Evolutionary conservation across 2,113 vertebrate species (phyloP), one percentile per base, ranked within the genome.

Genomic region (Entosphenus tridentatus): DNA sequence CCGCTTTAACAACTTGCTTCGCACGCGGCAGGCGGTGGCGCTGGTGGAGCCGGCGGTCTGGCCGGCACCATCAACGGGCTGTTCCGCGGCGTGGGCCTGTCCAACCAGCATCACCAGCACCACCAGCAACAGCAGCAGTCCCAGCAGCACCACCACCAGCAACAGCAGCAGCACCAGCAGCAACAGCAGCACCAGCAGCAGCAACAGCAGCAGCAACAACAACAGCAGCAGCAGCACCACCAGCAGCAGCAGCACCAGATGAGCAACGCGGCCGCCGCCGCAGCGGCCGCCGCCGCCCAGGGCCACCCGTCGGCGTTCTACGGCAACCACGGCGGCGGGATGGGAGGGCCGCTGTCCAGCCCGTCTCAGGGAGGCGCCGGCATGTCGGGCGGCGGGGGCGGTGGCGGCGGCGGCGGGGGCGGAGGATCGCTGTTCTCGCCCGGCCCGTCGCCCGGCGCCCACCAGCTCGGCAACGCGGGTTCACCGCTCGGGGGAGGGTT

Each of bases 21-120:
- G 82, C 82, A 86, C 69, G 86, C 86, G 68, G 87, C 88, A 18
- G 90, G 85, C 69, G 88, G 88, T 74, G 89, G 88, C 70, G 85
- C 86, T 74, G 85, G 86, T 76, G 87, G 87, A 21, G 84, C 85
- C 70, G 92, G 81, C 81, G 91, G 80, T 78, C 84, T 97, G 74
- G 76, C 85, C 2, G 87, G 86, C 79, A 85, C 85, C 73, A 84
- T 84, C 73, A 95, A 89, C 9, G 86, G 87, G 69, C 79, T 97
- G 7, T 97, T 96, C 77, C 88, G 90, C 76, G 86, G 87, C 57
- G 79, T 97, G 76, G 83, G 85, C 77, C 83, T 86, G 6, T 39
- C 39, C 39, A 39, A 7, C 70, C 79, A 77, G 39, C 82, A 80
- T 14, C 69, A 62, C 11, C 69, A 65, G 17, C 74, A 76, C 21